Percentiles rank a stretch among this genome's conserved stretches.
These are phyloP conservation scores for Chrysocyon brachyurus DNA, from an alignment of 2,797 vertebrate genomes.

Conservation along the genomic window DNA sequence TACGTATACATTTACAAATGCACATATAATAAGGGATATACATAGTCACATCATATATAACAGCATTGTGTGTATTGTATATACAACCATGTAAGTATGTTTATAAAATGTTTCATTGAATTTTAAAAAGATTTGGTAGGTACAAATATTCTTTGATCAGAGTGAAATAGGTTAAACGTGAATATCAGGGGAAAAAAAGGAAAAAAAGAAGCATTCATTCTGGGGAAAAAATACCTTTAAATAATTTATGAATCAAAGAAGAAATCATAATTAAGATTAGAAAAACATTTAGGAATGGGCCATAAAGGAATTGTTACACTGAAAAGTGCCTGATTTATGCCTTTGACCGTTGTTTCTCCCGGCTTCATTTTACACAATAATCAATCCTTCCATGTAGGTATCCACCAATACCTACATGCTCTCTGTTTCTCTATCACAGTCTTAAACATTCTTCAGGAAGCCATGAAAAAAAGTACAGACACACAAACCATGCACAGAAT, in stretches of 20 bases:
- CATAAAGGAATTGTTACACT: neutral
- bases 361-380: neutral
- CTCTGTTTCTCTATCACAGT: neutral
- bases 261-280: neutral
- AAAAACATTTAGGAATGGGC: neutral
- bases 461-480: neutral
- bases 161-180: neutral
- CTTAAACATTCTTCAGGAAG: neutral
- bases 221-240: neutral
- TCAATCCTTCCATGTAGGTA: neutral
- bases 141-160: neutral
- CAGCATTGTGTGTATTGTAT: neutral
- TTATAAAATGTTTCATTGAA: neutral
- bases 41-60: neutral
- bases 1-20: neutral
- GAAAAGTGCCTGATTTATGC: neutral
- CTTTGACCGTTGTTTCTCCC: neutral
- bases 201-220: neutral
- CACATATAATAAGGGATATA: neutral
- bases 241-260: neutral
- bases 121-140: neutral
- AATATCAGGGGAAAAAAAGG: neutral
- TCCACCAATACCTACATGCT: rapidly evolving
- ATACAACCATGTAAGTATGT: neutral
- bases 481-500: neutral